phyloP scores from a whole-genome alignment of 2,888 invertebrate species.

The Galerucella nymphaeae region DNA sequence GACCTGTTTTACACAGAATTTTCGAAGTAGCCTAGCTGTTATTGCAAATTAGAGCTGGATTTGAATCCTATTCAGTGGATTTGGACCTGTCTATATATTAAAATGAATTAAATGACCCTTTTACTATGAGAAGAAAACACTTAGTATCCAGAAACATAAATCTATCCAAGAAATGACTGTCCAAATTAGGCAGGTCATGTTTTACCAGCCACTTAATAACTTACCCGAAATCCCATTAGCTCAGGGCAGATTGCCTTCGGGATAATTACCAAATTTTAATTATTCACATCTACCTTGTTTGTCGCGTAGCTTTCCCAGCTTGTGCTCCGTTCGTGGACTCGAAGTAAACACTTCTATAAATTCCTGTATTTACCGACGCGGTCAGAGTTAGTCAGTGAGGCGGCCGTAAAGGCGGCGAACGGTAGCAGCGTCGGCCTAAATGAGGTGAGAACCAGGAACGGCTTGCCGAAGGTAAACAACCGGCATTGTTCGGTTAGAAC shows the following conservation, averaged over 20 bases:
- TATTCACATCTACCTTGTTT: slow-evolving; percentile 46
- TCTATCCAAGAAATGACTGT: slow-evolving; percentile 27
- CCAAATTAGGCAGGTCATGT: slow-evolving; percentile 35
- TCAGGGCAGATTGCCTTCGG: slow-evolving; percentile 44
- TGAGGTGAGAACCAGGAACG: slow-evolving; percentile 32
- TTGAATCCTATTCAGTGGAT: too few relatives aligned
- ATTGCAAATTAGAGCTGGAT: too few relatives aligned
- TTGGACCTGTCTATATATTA: too few relatives aligned
- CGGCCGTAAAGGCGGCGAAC: slow-evolving; percentile 21
- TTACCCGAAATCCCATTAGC: slow-evolving; percentile 40
- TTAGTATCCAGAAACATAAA: slow-evolving; percentile 10
- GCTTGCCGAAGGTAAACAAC: slow-evolving; percentile 31
- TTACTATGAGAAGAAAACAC: slow-evolving; percentile 1
- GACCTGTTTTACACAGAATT: too few relatives aligned
- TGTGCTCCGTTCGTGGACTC: slow-evolving; percentile 32
- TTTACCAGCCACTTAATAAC: slow-evolving; percentile 38
- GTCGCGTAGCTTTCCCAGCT: slow-evolving; percentile 28
- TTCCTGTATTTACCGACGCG: slow-evolving; percentile 57
- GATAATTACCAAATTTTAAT: slow-evolving; percentile 49
- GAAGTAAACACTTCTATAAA: slow-evolving; percentile 59
- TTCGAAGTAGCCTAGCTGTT: too few relatives aligned
- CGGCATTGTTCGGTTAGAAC: slow-evolving; percentile 8
- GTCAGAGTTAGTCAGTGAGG: slow-evolving; percentile 39
- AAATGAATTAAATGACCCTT: neutral
- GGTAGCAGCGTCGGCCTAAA: slow-evolving; percentile 19